phyloP scores from a whole-genome alignment of 2,113 vertebrate genomes.

The Corydoras sp. region DNA sequence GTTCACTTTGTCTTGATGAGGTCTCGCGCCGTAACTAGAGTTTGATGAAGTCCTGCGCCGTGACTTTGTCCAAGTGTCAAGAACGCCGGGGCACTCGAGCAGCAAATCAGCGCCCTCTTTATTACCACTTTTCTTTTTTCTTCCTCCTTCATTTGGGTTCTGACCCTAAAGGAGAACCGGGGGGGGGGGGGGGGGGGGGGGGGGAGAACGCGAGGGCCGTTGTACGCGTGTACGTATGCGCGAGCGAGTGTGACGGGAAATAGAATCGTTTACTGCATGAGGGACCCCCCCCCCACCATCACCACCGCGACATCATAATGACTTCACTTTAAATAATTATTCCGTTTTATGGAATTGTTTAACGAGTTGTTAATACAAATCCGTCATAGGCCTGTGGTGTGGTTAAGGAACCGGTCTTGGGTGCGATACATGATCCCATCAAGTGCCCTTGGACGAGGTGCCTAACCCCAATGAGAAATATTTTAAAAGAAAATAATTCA shows the following conservation, averaged over 20 bases:
- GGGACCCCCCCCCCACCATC: neutral
- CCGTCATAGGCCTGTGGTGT: too few relatives aligned
- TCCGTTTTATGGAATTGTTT: too few relatives aligned
- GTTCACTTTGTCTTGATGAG: slow-evolving; percentile 46
- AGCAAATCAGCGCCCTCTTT: slow-evolving; percentile 45
- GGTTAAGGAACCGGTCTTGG: too few relatives aligned
- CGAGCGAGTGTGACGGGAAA: neutral
- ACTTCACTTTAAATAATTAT: too few relatives aligned
- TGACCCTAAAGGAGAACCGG: slow-evolving; percentile 25
- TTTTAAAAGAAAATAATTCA: too few relatives aligned
- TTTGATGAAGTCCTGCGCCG: slow-evolving; percentile 45
- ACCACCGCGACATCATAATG: too few relatives aligned
- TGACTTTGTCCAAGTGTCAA: slow-evolving; percentile 51
- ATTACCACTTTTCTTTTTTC: slow-evolving; percentile 7
- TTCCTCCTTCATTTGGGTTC: slow-evolving; percentile 4
- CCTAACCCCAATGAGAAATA: too few relatives aligned
- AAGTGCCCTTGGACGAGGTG: too few relatives aligned
- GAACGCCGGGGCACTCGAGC: slow-evolving; percentile 52
- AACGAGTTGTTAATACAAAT: too few relatives aligned
- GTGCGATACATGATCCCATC: too few relatives aligned
- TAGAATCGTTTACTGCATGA: neutral
- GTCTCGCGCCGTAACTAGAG: slow-evolving; percentile 38
- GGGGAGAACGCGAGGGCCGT: neutral
- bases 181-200: slow-evolving; percentile 16
- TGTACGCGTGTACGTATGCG: slow-evolving; percentile 6